Base-by-base conservation (phyloP, 2,113 vertebrate species). In the Telmatochromis sp. region DNA sequence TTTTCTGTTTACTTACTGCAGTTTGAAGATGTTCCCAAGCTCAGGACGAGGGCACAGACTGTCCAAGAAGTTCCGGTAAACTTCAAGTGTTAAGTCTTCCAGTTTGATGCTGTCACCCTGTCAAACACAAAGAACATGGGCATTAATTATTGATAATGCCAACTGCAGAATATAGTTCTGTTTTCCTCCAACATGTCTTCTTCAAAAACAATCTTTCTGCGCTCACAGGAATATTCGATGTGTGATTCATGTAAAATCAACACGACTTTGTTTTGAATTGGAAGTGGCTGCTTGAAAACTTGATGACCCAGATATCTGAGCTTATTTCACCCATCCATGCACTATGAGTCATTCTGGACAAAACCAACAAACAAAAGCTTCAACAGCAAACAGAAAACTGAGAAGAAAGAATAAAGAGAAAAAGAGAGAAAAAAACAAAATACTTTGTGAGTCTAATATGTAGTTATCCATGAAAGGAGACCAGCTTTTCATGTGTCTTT, bases 101-200 rank as follows among this genome's bases (percentile, higher is more conserved):
- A 98, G 97, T 93, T 97, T 98, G 94, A 99, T 97, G 2, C 97
- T 97, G 94, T 99, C 99, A 11, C 98, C 98, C 99, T 99, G 95
- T 81, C 33, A 79, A 81, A 28, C 0, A 21, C 9, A 45, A 23
- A 47, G 26, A 35, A 63, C 12, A 10, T 8, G 51, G 35, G 3
- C 6, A 28, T 40, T 51, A 78, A 78, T 78, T 49, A 78, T 78
- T 51, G 10, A 78, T 8, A 33, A 33, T 51, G 17, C 45, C 15
- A n/a, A 51, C 6, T 51, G 42, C 45, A 49, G 0, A 23, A 68
- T 12, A 80, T 8, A 55, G 35, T 5, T 42, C 9, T 45, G 42
- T 35, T 35, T 63, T 55, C 11, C 49, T 19, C 42, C 17, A 63
- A 45, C 19, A 3, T 13, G 42, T 26, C 57, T 33, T 53, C 6